These are phyloP conservation scores for Ramphastos sulfuratus DNA, from an alignment of 2,113 vertebrate genomes.

Conservation along the genomic window DNA sequence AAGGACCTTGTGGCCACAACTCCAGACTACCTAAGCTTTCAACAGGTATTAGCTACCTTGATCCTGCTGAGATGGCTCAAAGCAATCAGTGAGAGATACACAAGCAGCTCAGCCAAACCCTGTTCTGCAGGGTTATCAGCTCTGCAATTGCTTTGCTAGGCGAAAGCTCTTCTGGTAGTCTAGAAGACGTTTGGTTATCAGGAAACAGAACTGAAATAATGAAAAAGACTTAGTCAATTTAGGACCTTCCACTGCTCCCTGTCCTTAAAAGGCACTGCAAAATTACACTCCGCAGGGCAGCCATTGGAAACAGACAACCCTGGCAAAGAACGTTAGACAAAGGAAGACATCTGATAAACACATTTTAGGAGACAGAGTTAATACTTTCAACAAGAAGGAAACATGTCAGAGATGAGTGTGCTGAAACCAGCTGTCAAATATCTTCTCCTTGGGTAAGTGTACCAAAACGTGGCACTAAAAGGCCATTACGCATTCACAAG, in stretches of 20 bases:
- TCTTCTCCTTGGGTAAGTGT: neutral
- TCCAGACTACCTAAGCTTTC: neutral
- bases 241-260: neutral
- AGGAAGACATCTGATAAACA: neutral
- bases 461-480: neutral
- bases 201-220: neutral
- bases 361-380: neutral
- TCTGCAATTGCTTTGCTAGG: neutral
- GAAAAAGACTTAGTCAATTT: neutral
- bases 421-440: neutral
- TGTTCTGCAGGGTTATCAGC: neutral
- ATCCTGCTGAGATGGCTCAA: neutral
- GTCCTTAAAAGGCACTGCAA: neutral
- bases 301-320: neutral
- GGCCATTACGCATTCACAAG: neutral
- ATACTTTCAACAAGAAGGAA: neutral
- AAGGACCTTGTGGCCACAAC: neutral
- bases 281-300: neutral
- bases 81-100: neutral
- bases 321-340: neutral
- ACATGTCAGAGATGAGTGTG: fast-evolving
- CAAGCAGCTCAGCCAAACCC: neutral
- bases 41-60: neutral
- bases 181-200: neutral
- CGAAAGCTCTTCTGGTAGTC: neutral